These are phyloP conservation scores for Scrobipalpa atriplicella DNA, from an alignment of 2,888 invertebrate species.

Conservation along the genomic window DNA sequence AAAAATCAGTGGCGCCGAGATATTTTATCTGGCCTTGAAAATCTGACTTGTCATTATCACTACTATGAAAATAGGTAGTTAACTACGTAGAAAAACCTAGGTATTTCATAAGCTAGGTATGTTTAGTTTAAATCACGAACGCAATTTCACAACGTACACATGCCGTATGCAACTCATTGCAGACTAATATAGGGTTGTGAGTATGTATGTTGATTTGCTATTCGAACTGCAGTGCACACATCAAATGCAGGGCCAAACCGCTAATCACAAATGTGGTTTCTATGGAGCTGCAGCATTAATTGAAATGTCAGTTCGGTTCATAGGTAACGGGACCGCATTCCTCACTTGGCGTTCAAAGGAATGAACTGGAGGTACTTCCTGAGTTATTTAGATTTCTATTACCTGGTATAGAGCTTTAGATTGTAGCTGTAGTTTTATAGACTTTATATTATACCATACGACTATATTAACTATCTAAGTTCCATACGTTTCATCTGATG, in stretches of 20 bases:
- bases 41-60: neutral
- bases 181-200: neutral
- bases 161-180: conserved; percentile 4
- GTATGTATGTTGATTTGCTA: neutral
- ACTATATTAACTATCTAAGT: no score
- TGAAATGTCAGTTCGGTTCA: conserved; percentile 11
- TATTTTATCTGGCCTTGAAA: conserved; percentile 4
- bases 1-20: neutral
- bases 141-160: conserved; percentile 2
- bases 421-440: neutral
- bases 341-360: neutral
- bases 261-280: conserved; percentile 15
- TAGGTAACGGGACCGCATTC: conserved; percentile 1
- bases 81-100: neutral
- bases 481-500: no score
- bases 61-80: neutral
- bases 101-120: neutral
- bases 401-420: neutral
- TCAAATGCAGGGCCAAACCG: conserved; percentile 10
- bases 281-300: conserved; percentile 4
- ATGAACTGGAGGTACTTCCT: neutral
- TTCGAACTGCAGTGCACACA: conserved; percentile 3
- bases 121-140: neutral
- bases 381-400: neutral
- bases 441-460: no score